phyloP scores from a whole-genome alignment of 2,888 invertebrate genomes.

The Eueremaeus valkanovi region DNA sequence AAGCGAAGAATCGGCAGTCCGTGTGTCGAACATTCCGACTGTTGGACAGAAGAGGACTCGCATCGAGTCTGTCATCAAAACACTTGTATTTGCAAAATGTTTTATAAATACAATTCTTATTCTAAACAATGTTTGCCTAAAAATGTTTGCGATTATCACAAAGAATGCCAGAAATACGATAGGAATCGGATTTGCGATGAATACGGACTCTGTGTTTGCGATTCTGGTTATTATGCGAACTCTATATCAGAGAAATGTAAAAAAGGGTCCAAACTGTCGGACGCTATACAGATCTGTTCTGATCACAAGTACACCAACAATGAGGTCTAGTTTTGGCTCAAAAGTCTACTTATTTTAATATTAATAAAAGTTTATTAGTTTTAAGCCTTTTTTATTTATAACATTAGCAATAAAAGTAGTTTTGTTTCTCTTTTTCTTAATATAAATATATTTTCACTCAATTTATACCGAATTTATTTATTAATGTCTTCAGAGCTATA shows the following conservation, averaged over 20 bases:
- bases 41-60: constrained; percentile 6
- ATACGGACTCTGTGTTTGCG: constrained; percentile 6
- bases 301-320: too few species aligned
- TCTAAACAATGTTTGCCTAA: constrained; percentile 4
- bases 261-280: background rate
- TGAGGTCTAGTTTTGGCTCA: too few species aligned
- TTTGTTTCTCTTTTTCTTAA: too few species aligned
- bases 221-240: background rate
- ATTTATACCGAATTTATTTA: too few species aligned
- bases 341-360: too few species aligned
- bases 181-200: constrained; percentile 11
- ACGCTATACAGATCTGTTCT: background rate
- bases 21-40: background rate
- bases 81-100: constrained; percentile 2
- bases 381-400: too few species aligned
- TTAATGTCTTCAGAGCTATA: too few species aligned
- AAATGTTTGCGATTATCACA: constrained; percentile 22
- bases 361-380: too few species aligned
- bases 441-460: too few species aligned
- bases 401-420: too few species aligned
- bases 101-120: background rate
- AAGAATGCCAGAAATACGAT: constrained; percentile 22
- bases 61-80: background rate
- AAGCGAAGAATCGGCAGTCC: background rate
- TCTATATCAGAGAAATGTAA: background rate